Evolutionary conservation across 2,113 vertebrate species (phyloP).

Genomic region (Columbina picui): DNA sequence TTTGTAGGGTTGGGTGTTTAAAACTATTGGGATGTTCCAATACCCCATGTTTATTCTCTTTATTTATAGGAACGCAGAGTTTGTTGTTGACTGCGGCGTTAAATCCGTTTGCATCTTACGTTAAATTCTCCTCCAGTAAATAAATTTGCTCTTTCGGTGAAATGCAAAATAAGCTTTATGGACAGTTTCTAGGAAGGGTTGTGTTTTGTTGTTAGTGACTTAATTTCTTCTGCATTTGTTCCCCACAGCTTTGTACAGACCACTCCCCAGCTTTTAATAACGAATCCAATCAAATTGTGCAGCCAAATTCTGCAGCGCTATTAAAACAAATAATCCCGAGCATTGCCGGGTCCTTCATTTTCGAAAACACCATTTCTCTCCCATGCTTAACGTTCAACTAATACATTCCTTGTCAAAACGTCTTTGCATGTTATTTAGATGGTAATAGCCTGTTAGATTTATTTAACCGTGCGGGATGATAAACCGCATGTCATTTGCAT

Average conservation of each 20-base stretch:
- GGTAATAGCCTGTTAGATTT: constrained; percentile 39
- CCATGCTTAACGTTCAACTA: not conserved
- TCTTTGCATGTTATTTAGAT: constrained; percentile 54
- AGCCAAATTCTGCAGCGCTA: not conserved
- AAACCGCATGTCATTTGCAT: constrained; percentile 42
- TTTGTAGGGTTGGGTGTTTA: not conserved
- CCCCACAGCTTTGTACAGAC: not conserved
- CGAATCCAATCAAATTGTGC: not conserved
- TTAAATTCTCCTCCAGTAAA: not conserved
- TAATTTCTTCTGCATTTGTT: not conserved
- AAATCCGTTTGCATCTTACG: fast-evolving
- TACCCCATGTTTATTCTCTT: not conserved
- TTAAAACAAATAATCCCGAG: not conserved
- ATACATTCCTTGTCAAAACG: constrained; percentile 43
- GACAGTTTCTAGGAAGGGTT: not conserved
- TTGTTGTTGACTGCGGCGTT: not conserved
- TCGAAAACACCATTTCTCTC: not conserved
- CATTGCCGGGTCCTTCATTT: not conserved
- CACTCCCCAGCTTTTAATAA: not conserved
- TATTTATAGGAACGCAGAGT: not conserved
- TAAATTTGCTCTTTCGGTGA: not conserved
- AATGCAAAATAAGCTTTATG: not conserved
- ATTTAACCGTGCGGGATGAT: constrained; percentile 27
- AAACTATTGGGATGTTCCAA: not conserved
- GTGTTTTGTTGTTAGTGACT: not conserved